Conservation (phyloP, 2,888 invertebrate species). For the Noctua janthina region DNA sequence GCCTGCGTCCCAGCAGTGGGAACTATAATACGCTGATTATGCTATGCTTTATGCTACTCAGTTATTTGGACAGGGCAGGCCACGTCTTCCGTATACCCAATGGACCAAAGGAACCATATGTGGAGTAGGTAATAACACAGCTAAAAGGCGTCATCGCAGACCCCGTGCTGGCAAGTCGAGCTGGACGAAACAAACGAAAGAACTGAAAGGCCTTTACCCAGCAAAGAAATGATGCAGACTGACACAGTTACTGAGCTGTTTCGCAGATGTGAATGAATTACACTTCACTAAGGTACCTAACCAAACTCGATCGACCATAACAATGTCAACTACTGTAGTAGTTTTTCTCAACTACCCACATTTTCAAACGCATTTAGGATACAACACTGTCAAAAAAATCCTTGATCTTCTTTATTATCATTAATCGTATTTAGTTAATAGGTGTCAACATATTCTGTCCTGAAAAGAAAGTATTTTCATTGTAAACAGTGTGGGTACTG, state of each 20-base stretch:
- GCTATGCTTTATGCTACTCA: too few relatives aligned
- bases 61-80: too few relatives aligned
- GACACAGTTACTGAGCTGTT: background rate
- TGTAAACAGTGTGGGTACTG: conserved; percentile 9
- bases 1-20: too few relatives aligned
- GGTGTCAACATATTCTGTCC: conserved; percentile 5
- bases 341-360: background rate
- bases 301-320: background rate
- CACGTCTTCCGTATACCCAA: too few relatives aligned
- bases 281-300: background rate
- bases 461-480: conserved; percentile 11
- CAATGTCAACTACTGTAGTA: background rate
- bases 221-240: background rate
- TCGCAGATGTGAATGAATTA: background rate
- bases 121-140: background rate
- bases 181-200: background rate
- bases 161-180: background rate
- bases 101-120: too few relatives aligned
- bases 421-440: conserved; percentile 3
- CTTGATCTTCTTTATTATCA: background rate
- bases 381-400: background rate
- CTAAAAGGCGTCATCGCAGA: background rate
- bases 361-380: background rate
- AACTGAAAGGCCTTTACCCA: background rate
- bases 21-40: too few relatives aligned